Evolutionary conservation across 35 echinoderm and acorn worm genomes (phyloP).

Genomic region (Heliocidaris erythrogramma): DNA sequence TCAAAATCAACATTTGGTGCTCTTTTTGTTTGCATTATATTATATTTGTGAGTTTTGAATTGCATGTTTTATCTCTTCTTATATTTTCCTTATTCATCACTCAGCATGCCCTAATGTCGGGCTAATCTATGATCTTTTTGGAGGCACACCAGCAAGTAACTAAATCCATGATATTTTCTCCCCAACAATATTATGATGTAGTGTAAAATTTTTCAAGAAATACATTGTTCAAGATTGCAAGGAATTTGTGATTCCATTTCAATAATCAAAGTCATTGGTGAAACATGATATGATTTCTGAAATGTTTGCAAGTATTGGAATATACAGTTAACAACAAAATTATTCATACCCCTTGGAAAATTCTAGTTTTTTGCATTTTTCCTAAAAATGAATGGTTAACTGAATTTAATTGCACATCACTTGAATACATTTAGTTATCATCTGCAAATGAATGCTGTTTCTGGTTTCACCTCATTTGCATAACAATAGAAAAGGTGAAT

Average conservation of each 20-base stretch:
- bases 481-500: too few species aligned
- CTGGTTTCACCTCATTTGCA: too few species aligned
- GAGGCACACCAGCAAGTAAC: not conserved
- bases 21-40: slow-evolving; percentile 13
- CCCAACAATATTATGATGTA: not conserved
- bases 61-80: not conserved
- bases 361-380: too few species aligned
- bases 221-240: not conserved
- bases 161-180: not conserved
- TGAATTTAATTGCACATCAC: too few species aligned
- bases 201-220: not conserved
- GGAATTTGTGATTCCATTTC: not conserved
- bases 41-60: not conserved
- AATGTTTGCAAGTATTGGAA: too few species aligned
- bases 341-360: too few species aligned
- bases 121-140: not conserved
- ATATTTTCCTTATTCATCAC: not conserved
- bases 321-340: too few species aligned
- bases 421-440: too few species aligned
- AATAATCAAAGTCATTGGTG: not conserved
- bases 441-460: too few species aligned
- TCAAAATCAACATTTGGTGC: not conserved
- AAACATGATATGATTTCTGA: too few species aligned
- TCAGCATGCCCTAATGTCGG: not conserved
- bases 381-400: too few species aligned